These are phyloP conservation scores for Egretta garzetta DNA, from an alignment of 2,113 vertebrate species.

Conservation along the genomic window DNA sequence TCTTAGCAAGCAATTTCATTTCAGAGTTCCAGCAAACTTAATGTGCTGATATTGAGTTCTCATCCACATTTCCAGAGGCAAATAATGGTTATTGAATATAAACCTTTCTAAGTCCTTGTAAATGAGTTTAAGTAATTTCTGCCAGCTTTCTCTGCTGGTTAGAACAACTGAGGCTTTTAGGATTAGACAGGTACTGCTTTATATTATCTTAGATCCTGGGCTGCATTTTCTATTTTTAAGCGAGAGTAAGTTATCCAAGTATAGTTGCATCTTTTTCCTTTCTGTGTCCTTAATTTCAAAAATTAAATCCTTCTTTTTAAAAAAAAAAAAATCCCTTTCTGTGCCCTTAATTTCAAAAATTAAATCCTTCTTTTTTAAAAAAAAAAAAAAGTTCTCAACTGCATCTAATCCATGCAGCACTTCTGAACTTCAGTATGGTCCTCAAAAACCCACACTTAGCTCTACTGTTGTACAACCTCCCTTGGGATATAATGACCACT, in stretches of 20 bases:
- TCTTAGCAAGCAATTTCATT: constrained; percentile 25
- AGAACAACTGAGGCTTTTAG: not conserved
- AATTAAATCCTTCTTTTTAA: too few species aligned
- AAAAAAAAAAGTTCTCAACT: not conserved
- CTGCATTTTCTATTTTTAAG: not conserved
- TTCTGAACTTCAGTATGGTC: not conserved
- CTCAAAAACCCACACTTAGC: not conserved
- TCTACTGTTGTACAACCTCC: not conserved
- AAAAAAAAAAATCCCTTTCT: too few species aligned
- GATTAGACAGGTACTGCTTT: not conserved
- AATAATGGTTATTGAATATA: not conserved
- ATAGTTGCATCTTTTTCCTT: not conserved
- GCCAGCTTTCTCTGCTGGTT: not conserved
- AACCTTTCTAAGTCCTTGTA: not conserved
- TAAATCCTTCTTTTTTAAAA: not conserved
- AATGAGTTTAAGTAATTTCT: not conserved
- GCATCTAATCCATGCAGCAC: not conserved
- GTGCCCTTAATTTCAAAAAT: not conserved
- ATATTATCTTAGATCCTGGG: not conserved
- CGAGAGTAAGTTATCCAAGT: not conserved
- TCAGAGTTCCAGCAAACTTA: not conserved
- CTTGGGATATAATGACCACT: not conserved
- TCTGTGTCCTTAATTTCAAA: not conserved
- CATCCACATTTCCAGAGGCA: not conserved
- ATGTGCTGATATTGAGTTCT: not conserved